A percentile compares a stretch with the other conserved stretches of the same genome.
phyloP scores from a whole-genome alignment of 2,113 vertebrate genomes.

The Herpailurus yagouaroundi region DNA sequence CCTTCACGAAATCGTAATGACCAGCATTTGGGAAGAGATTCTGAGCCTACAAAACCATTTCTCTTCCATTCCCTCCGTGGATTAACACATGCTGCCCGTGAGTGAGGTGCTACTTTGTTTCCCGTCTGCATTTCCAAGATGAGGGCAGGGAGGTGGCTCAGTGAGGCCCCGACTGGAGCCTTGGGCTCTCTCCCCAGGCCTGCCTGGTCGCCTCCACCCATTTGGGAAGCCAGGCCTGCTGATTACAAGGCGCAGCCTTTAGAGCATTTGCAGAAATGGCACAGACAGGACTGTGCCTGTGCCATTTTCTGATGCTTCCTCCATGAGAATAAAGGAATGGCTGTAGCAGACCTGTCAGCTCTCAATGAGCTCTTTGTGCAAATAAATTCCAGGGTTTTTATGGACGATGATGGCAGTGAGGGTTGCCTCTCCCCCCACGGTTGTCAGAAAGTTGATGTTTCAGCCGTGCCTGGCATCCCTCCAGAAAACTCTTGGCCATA shows the following conservation, averaged over 20 bases:
- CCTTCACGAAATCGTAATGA: background rate
- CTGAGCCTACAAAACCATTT: background rate
- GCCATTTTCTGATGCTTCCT: conserved; percentile 33
- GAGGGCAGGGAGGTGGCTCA: background rate
- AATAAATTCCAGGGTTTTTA: conserved; percentile 68
- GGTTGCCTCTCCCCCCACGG: background rate
- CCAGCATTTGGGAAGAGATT: background rate
- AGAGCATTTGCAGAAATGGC: conserved; percentile 36
- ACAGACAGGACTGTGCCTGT: background rate
- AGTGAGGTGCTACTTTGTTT: background rate
- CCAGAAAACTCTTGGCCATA: conserved; percentile 55
- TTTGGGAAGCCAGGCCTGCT: background rate
- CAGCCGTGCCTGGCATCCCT: conserved; percentile 9
- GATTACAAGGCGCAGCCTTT: background rate
- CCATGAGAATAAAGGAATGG: conserved; percentile 53
- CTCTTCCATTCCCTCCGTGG: background rate
- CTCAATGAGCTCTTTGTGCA: conserved; percentile 77
- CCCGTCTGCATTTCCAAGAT: background rate
- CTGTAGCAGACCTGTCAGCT: conserved; percentile 33
- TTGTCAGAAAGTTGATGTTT: conserved; percentile 58
- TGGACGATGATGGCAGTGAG: conserved; percentile 37
- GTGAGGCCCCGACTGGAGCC: background rate
- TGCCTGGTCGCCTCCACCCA: background rate
- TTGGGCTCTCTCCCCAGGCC: background rate
- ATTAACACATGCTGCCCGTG: background rate